Percentiles rank a stretch among this genome's conserved stretches.
phyloP scores from a whole-genome alignment of 2,113 vertebrate species.

The Urocitellus parryii region DNA sequence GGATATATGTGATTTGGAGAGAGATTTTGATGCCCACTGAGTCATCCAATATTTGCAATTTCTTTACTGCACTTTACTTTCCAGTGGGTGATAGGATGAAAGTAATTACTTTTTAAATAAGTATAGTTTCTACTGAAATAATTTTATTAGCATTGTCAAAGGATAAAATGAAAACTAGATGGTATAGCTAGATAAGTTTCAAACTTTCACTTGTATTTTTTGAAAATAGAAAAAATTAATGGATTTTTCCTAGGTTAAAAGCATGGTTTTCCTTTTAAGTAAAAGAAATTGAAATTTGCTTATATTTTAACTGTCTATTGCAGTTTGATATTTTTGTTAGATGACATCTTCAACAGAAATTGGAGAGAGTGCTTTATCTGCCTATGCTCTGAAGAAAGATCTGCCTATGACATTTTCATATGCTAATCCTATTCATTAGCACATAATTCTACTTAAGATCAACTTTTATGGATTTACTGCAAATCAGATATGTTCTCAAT shows the following conservation, averaged over 20 bases:
- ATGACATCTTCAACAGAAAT: conserved; percentile 68
- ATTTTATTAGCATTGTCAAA: conserved; percentile 61
- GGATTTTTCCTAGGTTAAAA: conserved; percentile 20
- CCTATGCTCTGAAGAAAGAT: conserved; percentile 26
- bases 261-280: conserved; percentile 48
- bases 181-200: conserved; percentile 20
- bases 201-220: conserved; percentile 63
- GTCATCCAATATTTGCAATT: neutral
- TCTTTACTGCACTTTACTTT: conserved; percentile 40
- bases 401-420: conserved; percentile 60
- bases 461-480: conserved; percentile 67
- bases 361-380: conserved; percentile 59
- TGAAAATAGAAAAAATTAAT: conserved; percentile 74
- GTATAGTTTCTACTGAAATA: conserved; percentile 44
- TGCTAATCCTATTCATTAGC: conserved; percentile 57
- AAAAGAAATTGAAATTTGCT: conserved; percentile 49
- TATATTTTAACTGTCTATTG: conserved; percentile 66
- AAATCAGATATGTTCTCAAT: conserved; percentile 54
- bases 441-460: conserved; percentile 11
- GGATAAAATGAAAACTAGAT: conserved; percentile 63
- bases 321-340: conserved; percentile 77
- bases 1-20: conserved; percentile 12
- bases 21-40: conserved; percentile 2
- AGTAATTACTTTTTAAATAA: conserved; percentile 43
- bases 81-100: neutral